A percentile compares a stretch with the other conserved stretches of the same genome.
Evolutionary conservation across 2,888 invertebrate genomes (phyloP).

Genomic region (Drosophila stalkeri): DNA sequence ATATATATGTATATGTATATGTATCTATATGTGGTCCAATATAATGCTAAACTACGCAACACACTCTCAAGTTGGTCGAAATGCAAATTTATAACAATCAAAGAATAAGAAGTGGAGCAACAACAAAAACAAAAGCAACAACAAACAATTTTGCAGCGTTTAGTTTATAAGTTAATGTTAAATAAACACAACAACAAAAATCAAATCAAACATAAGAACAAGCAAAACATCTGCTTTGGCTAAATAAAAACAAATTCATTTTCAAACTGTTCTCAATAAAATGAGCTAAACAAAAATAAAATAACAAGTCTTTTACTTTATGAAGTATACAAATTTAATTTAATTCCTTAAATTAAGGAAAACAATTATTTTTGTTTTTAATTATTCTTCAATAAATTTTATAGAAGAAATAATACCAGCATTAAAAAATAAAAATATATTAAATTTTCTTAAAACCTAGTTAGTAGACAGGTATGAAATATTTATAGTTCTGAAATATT

Average conservation of each 20-base stretch:
- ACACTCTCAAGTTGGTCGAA: slow-evolving; percentile 22
- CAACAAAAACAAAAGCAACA: slow-evolving; percentile 14
- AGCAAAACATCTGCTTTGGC: slow-evolving; percentile 30
- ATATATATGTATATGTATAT: slow-evolving; percentile 4
- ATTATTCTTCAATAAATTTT: not conserved
- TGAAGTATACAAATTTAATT: not conserved
- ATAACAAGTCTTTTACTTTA: not conserved
- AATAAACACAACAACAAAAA: slow-evolving; percentile 13
- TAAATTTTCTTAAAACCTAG: too few relatives aligned
- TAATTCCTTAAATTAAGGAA: too few relatives aligned
- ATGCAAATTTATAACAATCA: slow-evolving; percentile 53
- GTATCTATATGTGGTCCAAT: slow-evolving; percentile 7
- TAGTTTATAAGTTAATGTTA: slow-evolving; percentile 60
- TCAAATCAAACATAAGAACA: slow-evolving; percentile 2
- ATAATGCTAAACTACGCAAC: slow-evolving; percentile 7
- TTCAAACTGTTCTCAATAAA: slow-evolving; percentile 72
- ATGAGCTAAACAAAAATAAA: slow-evolving; percentile 28
- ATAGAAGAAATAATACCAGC: not conserved
- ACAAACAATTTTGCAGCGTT: slow-evolving; percentile 37
- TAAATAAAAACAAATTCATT: slow-evolving; percentile 41
- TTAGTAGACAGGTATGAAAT: not conserved
- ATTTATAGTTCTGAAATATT: not conserved
- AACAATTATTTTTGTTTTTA: too few relatives aligned
- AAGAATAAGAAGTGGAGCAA: slow-evolving; percentile 5
- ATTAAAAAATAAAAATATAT: not conserved